Evolutionary conservation across 1,140 invertebrate species (phyloP).

Genomic region (Formica selysi): DNA sequence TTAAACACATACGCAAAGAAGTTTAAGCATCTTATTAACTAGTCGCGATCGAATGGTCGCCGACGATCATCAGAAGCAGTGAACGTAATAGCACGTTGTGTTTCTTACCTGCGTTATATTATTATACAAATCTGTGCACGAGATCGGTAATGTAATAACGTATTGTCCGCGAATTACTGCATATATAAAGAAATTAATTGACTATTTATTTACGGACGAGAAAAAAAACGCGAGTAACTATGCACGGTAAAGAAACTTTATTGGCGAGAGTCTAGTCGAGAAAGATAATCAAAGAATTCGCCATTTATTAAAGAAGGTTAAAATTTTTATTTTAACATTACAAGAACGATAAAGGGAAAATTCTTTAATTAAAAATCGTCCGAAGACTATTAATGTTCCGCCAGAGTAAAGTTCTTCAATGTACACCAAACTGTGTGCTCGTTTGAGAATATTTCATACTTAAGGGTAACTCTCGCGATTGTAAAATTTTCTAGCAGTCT

Average conservation of each 20-base stretch:
- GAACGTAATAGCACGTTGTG: constrained; percentile 52
- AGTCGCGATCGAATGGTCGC: constrained; percentile 57
- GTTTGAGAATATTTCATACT: constrained; percentile 16
- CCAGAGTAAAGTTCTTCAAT: constrained; percentile 23
- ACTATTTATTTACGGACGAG: constrained; percentile 10
- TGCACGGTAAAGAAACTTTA: neutral
- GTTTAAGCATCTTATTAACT: constrained; percentile 17
- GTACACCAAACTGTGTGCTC: neutral
- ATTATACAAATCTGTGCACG: constrained; percentile 3
- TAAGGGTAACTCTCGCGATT: constrained; percentile 6
- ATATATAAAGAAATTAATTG: constrained; percentile 3
- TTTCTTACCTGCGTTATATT: constrained; percentile 27
- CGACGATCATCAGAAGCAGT: constrained; percentile 53
- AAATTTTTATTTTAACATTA: constrained; percentile 16
- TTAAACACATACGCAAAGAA: neutral
- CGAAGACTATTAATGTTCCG: neutral
- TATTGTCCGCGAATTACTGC: neutral
- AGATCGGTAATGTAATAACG: constrained; percentile 28
- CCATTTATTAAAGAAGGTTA: neutral
- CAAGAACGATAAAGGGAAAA: neutral
- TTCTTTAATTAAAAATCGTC: constrained; percentile 3
- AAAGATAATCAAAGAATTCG: neutral
- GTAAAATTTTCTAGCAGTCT: constrained; percentile 12
- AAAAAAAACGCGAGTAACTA: neutral
- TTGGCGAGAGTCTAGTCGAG: neutral